These are phyloP conservation scores for Margarornis squamiger DNA, from an alignment of 2,797 vertebrate species.

Conservation along the genomic window DNA sequence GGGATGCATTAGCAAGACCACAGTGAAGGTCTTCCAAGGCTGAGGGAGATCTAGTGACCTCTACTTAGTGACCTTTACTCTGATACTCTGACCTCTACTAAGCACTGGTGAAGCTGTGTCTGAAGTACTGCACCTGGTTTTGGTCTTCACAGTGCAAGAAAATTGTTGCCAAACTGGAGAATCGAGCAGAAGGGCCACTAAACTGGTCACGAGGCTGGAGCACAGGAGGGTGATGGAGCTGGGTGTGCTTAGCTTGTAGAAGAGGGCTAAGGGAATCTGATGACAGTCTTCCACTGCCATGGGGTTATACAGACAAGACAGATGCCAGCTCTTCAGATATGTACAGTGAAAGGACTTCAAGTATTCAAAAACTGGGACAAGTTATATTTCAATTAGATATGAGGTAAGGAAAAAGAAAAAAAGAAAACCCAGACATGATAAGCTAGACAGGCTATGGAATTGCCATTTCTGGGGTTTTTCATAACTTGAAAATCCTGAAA, in stretches of 20 bases:
- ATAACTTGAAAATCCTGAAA: not conserved
- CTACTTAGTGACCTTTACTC: too few relatives aligned
- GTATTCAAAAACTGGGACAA: not conserved
- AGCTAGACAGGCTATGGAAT: not conserved
- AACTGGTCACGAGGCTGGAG: not conserved
- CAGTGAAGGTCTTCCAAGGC: not conserved
- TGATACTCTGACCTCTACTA: not conserved
- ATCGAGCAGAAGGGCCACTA: not conserved
- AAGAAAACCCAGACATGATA: not conserved
- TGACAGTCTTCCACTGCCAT: not conserved
- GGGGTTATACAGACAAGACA: not conserved
- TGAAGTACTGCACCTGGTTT: not conserved
- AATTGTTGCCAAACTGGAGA: not conserved
- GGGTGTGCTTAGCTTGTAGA: not conserved
- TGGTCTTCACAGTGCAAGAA: not conserved
- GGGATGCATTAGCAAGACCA: not conserved
- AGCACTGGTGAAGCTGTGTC: not conserved
- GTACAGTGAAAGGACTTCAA: not conserved
- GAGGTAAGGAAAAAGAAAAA: not conserved
- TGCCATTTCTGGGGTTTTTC: rapidly evolving
- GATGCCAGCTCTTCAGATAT: not conserved
- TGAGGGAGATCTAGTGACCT: not conserved
- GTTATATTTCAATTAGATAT: not conserved
- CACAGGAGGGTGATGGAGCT: rapidly evolving
- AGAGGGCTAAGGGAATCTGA: not conserved